Evolutionary conservation across 2,113 vertebrate species (phyloP).

Genomic region (Leptodactylus fuscus): DNA sequence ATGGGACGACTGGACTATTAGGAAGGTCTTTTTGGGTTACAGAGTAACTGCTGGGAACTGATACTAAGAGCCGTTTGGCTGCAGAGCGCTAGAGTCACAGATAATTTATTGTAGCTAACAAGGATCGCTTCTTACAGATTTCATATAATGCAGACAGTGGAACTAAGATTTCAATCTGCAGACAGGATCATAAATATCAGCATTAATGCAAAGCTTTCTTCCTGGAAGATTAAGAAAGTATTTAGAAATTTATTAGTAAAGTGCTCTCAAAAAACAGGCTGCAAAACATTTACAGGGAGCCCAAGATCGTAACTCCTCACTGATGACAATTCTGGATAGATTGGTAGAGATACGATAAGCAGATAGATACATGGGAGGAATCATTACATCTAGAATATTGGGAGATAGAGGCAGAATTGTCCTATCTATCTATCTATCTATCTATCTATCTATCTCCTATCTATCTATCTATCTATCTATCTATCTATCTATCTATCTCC

Average conservation of each 20-base stretch:
- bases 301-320: background rate
- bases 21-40: constrained; percentile 46
- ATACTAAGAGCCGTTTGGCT: constrained; percentile 52
- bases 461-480: too few species aligned
- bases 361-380: background rate
- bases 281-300: background rate
- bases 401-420: background rate
- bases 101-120: constrained; percentile 56
- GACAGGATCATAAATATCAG: constrained; percentile 59
- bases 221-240: constrained; percentile 57
- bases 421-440: too few species aligned
- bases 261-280: constrained; percentile 27
- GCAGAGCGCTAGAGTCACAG: background rate
- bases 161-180: constrained; percentile 37
- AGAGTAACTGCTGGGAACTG: constrained; percentile 46
- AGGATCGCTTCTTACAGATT: constrained; percentile 48
- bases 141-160: constrained; percentile 53
- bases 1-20: constrained; percentile 22
- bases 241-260: constrained; percentile 56
- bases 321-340: background rate
- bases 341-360: background rate
- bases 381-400: background rate
- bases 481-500: too few species aligned
- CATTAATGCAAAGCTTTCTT: constrained; percentile 57
- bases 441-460: too few species aligned